Evolutionary conservation across 1,140 invertebrate genomes (phyloP).

Genomic region (Oryzaephilus surinamensis): DNA sequence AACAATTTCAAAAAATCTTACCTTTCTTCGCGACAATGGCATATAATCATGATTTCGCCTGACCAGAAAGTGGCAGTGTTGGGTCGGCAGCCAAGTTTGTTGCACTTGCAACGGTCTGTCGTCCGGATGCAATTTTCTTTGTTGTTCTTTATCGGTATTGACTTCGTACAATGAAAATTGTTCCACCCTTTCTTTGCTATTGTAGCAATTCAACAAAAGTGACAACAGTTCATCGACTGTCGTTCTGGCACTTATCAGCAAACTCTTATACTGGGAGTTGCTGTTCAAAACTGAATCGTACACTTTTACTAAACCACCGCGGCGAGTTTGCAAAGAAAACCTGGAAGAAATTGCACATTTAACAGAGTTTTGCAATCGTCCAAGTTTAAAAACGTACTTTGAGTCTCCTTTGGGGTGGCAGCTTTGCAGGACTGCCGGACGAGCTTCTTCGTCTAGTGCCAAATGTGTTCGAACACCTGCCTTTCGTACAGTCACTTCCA

Average conservation of each 20-base stretch:
- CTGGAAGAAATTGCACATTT: conserved; percentile 40
- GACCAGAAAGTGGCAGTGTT: conserved; percentile 64
- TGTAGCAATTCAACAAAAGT: conserved; percentile 76
- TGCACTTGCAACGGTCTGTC: conserved; percentile 77
- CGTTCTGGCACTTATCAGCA: conserved; percentile 79
- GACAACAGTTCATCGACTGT: conserved; percentile 82
- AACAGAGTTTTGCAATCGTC: neutral
- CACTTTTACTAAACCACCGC: conserved; percentile 79
- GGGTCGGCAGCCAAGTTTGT: conserved; percentile 54
- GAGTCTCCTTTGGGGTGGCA: conserved; percentile 87
- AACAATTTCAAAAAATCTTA: conserved; percentile 18
- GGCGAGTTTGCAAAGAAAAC: conserved; percentile 74
- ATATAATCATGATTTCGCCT: conserved; percentile 65
- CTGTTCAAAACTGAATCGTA: conserved; percentile 83
- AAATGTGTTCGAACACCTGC: conserved; percentile 72
- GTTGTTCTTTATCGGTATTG: conserved; percentile 58
- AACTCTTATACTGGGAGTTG: conserved; percentile 84
- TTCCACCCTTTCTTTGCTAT: conserved; percentile 68
- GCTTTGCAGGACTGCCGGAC: conserved; percentile 77
- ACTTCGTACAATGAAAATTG: conserved; percentile 84
- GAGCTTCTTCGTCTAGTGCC: conserved; percentile 75
- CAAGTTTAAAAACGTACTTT: conserved; percentile 46
- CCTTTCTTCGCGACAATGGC: conserved; percentile 49
- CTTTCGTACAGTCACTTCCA: conserved; percentile 79
- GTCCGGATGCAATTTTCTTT: conserved; percentile 75